Base-by-base conservation (phyloP, 53 echinoderm and acorn worm species). In the Stichopus horrens region DNA sequence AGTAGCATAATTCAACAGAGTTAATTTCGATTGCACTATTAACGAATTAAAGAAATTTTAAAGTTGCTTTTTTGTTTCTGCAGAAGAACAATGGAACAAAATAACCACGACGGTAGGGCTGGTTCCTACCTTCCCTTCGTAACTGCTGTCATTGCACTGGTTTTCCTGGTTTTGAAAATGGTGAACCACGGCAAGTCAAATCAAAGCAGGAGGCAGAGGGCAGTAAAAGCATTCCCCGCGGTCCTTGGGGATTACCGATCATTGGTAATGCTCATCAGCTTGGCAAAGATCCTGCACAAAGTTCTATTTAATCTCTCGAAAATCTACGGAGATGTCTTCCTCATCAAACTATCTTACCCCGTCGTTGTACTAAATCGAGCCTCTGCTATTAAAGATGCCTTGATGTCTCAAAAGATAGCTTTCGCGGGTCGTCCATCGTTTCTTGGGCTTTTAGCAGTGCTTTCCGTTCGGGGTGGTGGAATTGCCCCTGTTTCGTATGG, bases 321-420 rank as follows among this genome's bases (percentile, higher is more conserved):
- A 20, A 82, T 67, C 54, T 94, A 94, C 75, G 94, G 94, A 16
- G 89, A 92, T 83, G 91, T 94, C 20, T 93, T 91, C 58, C 84
- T 87, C 65, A 93, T 94, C n/a, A 89, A 68, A 58, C 86, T 94
- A 53, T 82, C 88, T 74, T 86, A 87, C 8, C 91, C 87, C 7
- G 94, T 94, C 8, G 90, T 94, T 76, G 94, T 94, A 7, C 57
- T 94, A 63, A 93, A 92, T 76, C 90, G 93, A 16, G 76, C 76
- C 63, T 57, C 82, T 6, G 86, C 91, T 56, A 80, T 94, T 52
- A 73, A 81, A 7, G 90, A 92, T 54, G 93, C 93, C 2, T 71
- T 94, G 19, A 83, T 89, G 20, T 89, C 86, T 57, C 92, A 93
- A 75, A 51, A 76, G 9, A 87, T 89, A 1, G 94, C 91, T 53